Percentiles rank a stretch among this genome's conserved stretches.
Evolutionary conservation across 2,797 vertebrate species (phyloP).

Genomic region (Cryptoprocta ferox): DNA sequence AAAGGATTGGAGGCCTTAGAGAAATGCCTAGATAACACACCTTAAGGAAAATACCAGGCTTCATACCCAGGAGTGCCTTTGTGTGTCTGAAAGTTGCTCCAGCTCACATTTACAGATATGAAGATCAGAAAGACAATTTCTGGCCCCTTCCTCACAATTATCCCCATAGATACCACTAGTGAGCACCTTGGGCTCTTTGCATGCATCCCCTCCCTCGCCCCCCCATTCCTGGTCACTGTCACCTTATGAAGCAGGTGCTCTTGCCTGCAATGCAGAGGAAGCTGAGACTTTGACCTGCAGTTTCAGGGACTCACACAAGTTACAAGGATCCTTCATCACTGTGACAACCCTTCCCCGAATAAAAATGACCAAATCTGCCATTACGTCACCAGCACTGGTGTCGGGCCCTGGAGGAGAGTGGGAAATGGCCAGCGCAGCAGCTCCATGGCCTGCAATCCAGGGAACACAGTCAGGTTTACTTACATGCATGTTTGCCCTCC

Average conservation of each 20-base stretch:
- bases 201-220: rapidly evolving
- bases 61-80: neutral
- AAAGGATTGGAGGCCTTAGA: neutral
- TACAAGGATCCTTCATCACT: neutral
- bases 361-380: neutral
- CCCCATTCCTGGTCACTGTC: neutral
- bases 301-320: neutral
- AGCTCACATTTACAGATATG: neutral
- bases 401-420: neutral
- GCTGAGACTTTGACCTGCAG: neutral
- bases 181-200: neutral
- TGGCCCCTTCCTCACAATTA: neutral
- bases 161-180: neutral
- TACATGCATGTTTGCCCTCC: rapidly evolving
- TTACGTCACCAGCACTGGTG: neutral
- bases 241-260: neutral
- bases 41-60: neutral
- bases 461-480: rapidly evolving
- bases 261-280: neutral
- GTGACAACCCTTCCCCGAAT: neutral
- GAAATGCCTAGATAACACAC: neutral
- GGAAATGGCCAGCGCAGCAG: neutral
- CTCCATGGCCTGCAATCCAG: neutral
- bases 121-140: neutral
- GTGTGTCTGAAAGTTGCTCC: neutral